Base-by-base conservation (phyloP, 92 coral and sea anemone species). In the Pocillopora grandis region DNA sequence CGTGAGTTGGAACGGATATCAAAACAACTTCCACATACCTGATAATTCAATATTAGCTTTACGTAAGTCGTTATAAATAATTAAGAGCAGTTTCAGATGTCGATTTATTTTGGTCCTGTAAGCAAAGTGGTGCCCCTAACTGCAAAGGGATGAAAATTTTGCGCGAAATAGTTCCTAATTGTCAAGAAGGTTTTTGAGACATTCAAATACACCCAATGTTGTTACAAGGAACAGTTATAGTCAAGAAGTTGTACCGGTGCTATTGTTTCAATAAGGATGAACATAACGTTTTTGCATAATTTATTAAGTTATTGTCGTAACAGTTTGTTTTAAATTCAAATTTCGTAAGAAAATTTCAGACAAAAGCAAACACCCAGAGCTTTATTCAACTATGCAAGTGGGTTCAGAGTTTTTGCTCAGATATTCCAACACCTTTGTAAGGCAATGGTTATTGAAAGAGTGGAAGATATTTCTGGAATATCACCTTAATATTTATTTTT, bases 1-100 rank as follows among this genome's bases (percentile, higher is more conserved):
- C 86, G 66, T 74, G 86, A 73, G 82, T 62, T 60, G 33, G 63
- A 23, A 58, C 13, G 8, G 27, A 12, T 66, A 79, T 52, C 59
- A 79, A 66, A 72, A 31, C 85, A 69, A 81, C 35, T 19, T 65
- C 58, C 19, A 66, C 14, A 20, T 67, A 65, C 66, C 67, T 56
- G 27, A 23, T 67, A 55, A 67, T 67, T 70, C 66, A 80, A 80
- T 18, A 56, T 58, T 56, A 80, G 76, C 66, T 69, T 68, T 57
- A 33, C 76, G 56, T 19, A 57, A 57, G 52, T 42, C 12, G 5
- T 80, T 17, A 80, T 80, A 6, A 80, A 80, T 80, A 52, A 81
- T 81, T 81, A 33, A 81, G 35, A 2, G 66, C 27, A 17, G 11
- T n/a, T 69, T 35, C 58, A 66, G 77, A 71, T 13, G 18, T 62